These are phyloP conservation scores for Cyclina sinensis DNA, from an alignment of 1,140 invertebrate genomes.

Conservation along the genomic window DNA sequence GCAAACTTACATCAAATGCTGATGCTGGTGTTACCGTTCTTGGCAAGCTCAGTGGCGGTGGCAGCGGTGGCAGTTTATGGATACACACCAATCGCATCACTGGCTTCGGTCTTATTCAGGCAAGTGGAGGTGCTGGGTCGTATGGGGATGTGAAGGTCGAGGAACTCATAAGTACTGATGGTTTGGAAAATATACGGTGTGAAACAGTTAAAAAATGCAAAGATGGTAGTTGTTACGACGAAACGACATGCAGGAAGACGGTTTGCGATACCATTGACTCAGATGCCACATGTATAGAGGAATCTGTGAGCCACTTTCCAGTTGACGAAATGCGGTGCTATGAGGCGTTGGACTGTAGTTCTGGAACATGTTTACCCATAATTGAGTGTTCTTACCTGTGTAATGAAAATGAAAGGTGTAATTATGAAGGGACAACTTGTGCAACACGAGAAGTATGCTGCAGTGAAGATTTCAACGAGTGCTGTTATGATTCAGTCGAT, in stretches of 20 bases:
- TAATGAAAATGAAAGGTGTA: slow-evolving; percentile 42
- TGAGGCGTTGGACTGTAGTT: background rate
- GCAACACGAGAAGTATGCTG: slow-evolving; percentile 46
- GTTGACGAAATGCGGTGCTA: slow-evolving; percentile 40
- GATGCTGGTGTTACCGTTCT: slow-evolving; percentile 63
- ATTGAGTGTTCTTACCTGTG: slow-evolving; percentile 53
- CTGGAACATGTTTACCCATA: background rate
- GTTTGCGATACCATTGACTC: slow-evolving; percentile 24
- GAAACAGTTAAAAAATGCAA: slow-evolving; percentile 54
- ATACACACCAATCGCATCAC: slow-evolving; percentile 75
- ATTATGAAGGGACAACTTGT: slow-evolving; percentile 33
- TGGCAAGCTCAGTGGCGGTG: slow-evolving; percentile 72
- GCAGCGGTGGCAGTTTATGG: slow-evolving; percentile 81
- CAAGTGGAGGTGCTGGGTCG: slow-evolving; percentile 72
- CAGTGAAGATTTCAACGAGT: slow-evolving; percentile 10
- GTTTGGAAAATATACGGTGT: slow-evolving; percentile 31
- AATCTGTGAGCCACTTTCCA: background rate
- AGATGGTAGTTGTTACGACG: background rate
- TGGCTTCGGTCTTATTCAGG: slow-evolving; percentile 72
- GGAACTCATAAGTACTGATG: slow-evolving; percentile 43
- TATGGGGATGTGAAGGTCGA: slow-evolving; percentile 28
- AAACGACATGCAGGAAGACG: slow-evolving; percentile 38
- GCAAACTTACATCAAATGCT: slow-evolving; percentile 74
- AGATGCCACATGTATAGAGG: slow-evolving; percentile 36
- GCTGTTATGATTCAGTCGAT: slow-evolving; percentile 49